These are phyloP conservation scores for Fragum sueziense DNA, from an alignment of 2,888 invertebrate species.

Conservation along the genomic window DNA sequence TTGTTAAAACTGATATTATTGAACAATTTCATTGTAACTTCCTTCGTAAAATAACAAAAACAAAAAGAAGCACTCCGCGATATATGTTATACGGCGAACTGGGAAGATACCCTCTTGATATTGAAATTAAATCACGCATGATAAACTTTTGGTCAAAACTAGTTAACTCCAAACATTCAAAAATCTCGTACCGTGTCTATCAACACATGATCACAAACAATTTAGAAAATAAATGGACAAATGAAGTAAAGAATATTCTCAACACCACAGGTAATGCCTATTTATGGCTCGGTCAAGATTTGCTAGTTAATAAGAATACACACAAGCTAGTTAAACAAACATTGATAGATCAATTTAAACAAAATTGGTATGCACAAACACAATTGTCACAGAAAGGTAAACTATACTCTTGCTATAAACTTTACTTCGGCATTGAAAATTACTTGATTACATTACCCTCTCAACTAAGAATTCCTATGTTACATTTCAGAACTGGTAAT, in stretches of 20 bases:
- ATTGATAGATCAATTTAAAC: neutral
- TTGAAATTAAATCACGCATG: slow-evolving; percentile 24
- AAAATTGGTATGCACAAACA: neutral
- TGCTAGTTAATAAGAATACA: neutral
- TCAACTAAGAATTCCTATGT: neutral
- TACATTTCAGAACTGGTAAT: slow-evolving; percentile 10
- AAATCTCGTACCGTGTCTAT: neutral
- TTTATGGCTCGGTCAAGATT: neutral
- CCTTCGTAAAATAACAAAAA: slow-evolving; percentile 10
- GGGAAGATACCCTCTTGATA: slow-evolving; percentile 29
- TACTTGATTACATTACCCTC: neutral
- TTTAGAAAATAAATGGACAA: neutral
- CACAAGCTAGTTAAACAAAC: slow-evolving; percentile 3
- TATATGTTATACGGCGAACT: slow-evolving; percentile 29
- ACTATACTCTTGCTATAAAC: neutral
- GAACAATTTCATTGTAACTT: slow-evolving; percentile 26
- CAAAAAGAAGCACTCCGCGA: slow-evolving; percentile 22
- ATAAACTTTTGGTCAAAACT: neutral
- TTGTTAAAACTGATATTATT: slow-evolving; percentile 28
- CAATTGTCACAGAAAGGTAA: neutral
- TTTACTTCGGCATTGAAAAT: neutral
- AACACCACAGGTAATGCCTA: neutral
- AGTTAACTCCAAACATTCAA: neutral
- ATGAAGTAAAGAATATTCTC: neutral
- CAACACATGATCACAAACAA: neutral